A percentile compares a stretch with the other conserved stretches of the same genome.
These are phyloP conservation scores for Candoia aspera DNA, from an alignment of 2,113 vertebrate species.

Conservation along the genomic window DNA sequence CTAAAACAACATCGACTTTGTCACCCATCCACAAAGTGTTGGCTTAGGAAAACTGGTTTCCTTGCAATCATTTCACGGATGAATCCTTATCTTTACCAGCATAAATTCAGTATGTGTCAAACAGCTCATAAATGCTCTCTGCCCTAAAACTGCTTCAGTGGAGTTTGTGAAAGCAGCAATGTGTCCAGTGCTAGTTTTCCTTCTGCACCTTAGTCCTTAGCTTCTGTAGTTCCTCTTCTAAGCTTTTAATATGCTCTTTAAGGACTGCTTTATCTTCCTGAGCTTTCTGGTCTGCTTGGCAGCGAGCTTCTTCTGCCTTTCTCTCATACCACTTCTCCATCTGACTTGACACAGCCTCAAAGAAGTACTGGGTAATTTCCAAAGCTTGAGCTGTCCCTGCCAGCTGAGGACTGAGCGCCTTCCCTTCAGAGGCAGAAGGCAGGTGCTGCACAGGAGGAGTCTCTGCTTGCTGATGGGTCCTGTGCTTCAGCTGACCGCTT, in stretches of 20 bases:
- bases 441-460: slow-evolving; percentile 35
- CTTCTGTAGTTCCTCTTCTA: slow-evolving; percentile 89
- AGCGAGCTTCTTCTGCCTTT: slow-evolving; percentile 90
- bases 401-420: slow-evolving; percentile 55
- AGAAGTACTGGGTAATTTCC: slow-evolving; percentile 95
- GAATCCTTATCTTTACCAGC: neutral
- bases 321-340: slow-evolving; percentile 98
- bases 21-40: neutral
- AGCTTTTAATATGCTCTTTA: slow-evolving; percentile 82
- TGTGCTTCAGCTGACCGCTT: slow-evolving; percentile 72
- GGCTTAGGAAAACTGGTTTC: neutral
- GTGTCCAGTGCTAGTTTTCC: slow-evolving; percentile 70
- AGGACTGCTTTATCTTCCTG: slow-evolving; percentile 82
- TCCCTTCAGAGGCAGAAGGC: slow-evolving; percentile 8
- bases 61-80: neutral
- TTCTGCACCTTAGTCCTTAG: slow-evolving; percentile 83
- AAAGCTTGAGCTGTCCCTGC: slow-evolving; percentile 84
- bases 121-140: neutral
- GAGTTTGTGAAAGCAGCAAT: neutral
- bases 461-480: slow-evolving; percentile 18
- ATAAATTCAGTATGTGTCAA: neutral
- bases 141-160: slow-evolving; percentile 2
- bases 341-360: slow-evolving; percentile 91
- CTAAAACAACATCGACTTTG: slow-evolving; percentile 2
- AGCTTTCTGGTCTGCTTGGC: slow-evolving; percentile 85